These are phyloP conservation scores for Podabrus alpinus DNA, from an alignment of 2,888 invertebrate genomes.

Conservation along the genomic window DNA sequence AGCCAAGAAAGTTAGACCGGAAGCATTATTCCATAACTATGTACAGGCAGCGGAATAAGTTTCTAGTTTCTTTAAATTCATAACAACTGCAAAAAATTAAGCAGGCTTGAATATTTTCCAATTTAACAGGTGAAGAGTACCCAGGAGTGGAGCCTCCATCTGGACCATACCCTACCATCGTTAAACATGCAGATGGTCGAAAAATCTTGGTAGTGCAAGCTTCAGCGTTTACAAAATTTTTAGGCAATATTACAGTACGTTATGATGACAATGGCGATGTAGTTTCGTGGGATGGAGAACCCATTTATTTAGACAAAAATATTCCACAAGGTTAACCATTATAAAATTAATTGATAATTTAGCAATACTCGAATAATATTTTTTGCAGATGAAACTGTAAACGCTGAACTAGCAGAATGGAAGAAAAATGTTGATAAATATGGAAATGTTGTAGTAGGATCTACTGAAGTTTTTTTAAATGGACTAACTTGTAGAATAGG, in stretches of 20 bases:
- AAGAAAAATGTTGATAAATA: constrained; percentile 60
- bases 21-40: too few species aligned
- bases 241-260: constrained; percentile 74
- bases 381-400: constrained; percentile 61
- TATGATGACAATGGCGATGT: constrained; percentile 72
- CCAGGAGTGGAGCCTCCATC: constrained; percentile 59
- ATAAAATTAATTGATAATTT: background rate
- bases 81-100: too few species aligned
- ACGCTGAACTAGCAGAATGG: constrained; percentile 65
- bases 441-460: constrained; percentile 64
- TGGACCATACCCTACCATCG: constrained; percentile 74
- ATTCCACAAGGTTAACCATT: constrained; percentile 64
- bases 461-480: constrained; percentile 62
- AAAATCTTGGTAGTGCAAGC: constrained; percentile 73
- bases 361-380: background rate
- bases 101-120: too few species aligned
- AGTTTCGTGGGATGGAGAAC: constrained; percentile 67
- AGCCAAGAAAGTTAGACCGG: too few species aligned
- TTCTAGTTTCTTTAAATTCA: too few species aligned
- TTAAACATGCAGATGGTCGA: constrained; percentile 61
- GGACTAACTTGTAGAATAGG: constrained; percentile 59
- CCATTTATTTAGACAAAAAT: constrained; percentile 66
- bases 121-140: background rate
- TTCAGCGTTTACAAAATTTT: constrained; percentile 72
- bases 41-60: too few species aligned